These are phyloP conservation scores for Spodoptera picta DNA, from an alignment of 2,888 invertebrate species.

Conservation along the genomic window DNA sequence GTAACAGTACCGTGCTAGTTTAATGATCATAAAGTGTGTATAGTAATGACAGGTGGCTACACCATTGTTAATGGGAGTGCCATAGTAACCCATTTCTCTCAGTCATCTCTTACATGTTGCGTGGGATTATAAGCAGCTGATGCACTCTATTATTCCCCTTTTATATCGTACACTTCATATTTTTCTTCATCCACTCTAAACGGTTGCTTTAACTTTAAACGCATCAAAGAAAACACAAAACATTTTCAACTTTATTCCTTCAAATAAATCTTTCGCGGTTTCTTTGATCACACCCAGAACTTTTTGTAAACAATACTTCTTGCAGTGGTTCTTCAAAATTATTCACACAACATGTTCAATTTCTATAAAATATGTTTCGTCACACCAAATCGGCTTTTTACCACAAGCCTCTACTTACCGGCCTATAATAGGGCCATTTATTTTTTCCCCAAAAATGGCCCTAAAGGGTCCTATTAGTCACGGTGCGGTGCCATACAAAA, in stretches of 20 bases:
- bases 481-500: conserved; percentile 75
- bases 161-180: background rate
- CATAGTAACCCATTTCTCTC: conserved; percentile 51
- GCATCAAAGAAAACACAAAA: background rate
- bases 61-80: conserved; percentile 35
- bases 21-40: conserved; percentile 42
- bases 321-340: conserved; percentile 37
- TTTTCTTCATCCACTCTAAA: background rate
- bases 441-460: conserved; percentile 75
- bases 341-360: conserved; percentile 65
- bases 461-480: conserved; percentile 83
- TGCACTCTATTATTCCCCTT: conserved; percentile 20
- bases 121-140: conserved; percentile 47
- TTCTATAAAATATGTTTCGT: conserved; percentile 68
- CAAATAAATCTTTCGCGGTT: conserved; percentile 39
- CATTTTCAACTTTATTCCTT: conserved; percentile 13
- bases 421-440: conserved; percentile 69
- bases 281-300: conserved; percentile 38
- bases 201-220: background rate
- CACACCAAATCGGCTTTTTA: conserved; percentile 66
- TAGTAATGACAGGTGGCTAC: conserved; percentile 47
- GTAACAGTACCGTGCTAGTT: conserved; percentile 36
- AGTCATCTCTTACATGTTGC: conserved; percentile 36
- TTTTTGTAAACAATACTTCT: conserved; percentile 35
- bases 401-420: conserved; percentile 69